A percentile compares a stretch with the other conserved stretches of the same genome.
phyloP scores from a whole-genome alignment of 2,797 vertebrate species.

The Prunella strophiata region DNA sequence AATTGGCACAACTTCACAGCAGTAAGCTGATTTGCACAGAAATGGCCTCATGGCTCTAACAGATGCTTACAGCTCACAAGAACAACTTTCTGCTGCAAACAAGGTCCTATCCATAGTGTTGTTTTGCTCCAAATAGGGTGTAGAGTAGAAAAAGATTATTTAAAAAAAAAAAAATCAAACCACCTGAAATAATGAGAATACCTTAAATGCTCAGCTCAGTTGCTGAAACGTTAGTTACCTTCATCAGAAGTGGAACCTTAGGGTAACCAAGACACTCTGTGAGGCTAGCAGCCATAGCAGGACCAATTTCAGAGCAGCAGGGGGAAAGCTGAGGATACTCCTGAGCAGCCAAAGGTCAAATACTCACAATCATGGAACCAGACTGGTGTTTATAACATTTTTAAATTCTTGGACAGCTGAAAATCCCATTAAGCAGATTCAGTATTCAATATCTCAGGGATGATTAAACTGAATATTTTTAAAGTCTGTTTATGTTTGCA shows the following conservation, averaged over 20 bases:
- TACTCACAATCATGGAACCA: background rate
- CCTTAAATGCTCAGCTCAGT: background rate
- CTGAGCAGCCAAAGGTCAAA: background rate
- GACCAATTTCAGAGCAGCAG: background rate
- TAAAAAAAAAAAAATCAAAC: background rate
- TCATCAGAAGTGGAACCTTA: background rate
- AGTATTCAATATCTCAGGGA: background rate
- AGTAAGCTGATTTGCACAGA: constrained; percentile 67
- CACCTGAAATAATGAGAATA: background rate
- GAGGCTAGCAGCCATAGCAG: background rate
- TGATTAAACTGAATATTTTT: background rate
- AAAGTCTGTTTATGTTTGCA: background rate
- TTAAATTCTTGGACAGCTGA: background rate
- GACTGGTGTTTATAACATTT: background rate
- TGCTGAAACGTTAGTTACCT: background rate
- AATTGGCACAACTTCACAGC: constrained; percentile 52
- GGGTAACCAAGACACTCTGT: background rate
- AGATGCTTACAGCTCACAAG: constrained; percentile 42
- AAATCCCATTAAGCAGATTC: background rate
- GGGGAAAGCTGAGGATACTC: background rate
- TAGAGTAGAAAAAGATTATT: background rate
- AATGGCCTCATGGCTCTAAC: constrained; percentile 31
- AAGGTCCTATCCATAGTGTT: background rate
- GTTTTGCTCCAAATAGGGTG: background rate
- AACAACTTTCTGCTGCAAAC: constrained; percentile 27